These are phyloP conservation scores for Acrocephalus kingi DNA, from an alignment of 2,113 vertebrate species.

Conservation along the genomic window DNA sequence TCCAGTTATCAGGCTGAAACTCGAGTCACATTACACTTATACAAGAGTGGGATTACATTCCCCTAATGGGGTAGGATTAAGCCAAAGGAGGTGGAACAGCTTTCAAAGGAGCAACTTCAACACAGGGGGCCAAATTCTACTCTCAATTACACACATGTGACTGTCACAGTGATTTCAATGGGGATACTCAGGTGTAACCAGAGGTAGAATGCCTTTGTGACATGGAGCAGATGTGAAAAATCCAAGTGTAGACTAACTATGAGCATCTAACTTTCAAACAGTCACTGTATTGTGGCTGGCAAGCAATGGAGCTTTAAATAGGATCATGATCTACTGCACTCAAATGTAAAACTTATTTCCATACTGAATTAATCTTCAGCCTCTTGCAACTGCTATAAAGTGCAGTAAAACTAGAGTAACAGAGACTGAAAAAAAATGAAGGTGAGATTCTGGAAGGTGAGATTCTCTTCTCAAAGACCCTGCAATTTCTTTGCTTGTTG, in stretches of 20 bases:
- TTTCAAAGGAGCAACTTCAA: slow-evolving; percentile 65
- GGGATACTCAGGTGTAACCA: slow-evolving; percentile 49
- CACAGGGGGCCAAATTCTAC: slow-evolving; percentile 53
- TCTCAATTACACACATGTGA: slow-evolving; percentile 60
- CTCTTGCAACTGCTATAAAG: neutral
- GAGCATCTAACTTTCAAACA: neutral
- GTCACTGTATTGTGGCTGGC: neutral
- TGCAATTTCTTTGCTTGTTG: neutral
- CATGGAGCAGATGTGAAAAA: slow-evolving; percentile 37
- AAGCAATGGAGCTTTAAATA: neutral
- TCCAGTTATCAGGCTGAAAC: slow-evolving; percentile 42
- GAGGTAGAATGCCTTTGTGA: neutral
- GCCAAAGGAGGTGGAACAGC: slow-evolving; percentile 52
- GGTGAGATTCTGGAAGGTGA: neutral
- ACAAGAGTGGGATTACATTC: slow-evolving; percentile 58
- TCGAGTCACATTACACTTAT: slow-evolving; percentile 50
- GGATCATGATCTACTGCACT: neutral
- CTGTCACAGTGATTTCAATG: slow-evolving; percentile 36
- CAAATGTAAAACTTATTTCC: neutral
- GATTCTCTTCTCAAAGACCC: neutral
- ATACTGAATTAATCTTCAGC: neutral
- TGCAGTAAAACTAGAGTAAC: neutral
- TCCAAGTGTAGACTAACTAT: neutral
- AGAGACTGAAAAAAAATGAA: neutral
- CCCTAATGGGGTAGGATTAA: slow-evolving; percentile 57